A percentile compares a stretch with the other conserved stretches of the same genome.
Conservation (phyloP, 2,113 vertebrate species). For the Stigmatopora nigra region DNA sequence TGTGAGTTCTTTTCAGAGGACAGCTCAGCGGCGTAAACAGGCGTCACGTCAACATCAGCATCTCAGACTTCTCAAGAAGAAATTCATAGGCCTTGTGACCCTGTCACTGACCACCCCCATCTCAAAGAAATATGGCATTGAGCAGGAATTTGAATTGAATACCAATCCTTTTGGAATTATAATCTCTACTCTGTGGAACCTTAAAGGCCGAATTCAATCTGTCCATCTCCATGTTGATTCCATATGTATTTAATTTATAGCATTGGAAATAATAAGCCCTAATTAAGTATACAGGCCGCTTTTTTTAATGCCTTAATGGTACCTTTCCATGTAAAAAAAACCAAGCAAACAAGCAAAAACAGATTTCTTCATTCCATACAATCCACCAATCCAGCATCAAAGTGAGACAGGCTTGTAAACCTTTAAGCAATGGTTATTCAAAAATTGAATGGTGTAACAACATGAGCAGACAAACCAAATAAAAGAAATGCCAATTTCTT, state of each 20-base stretch:
- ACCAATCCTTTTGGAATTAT: not conserved
- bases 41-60: conserved; percentile 59
- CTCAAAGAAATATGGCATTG: not conserved
- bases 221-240: not conserved
- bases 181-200: not conserved
- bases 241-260: not conserved
- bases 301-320: not conserved
- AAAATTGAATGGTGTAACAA: too few relatives aligned
- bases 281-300: not conserved
- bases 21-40: conserved; percentile 58
- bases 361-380: too few relatives aligned
- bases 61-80: conserved; percentile 30
- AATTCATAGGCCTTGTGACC: conserved; percentile 5
- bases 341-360: too few relatives aligned
- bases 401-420: too few relatives aligned
- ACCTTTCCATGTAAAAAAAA: too few relatives aligned
- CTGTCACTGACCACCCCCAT: not conserved
- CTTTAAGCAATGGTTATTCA: too few relatives aligned
- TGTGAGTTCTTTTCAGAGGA: conserved; percentile 62
- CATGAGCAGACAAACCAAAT: too few relatives aligned
- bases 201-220: not conserved
- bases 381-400: too few relatives aligned
- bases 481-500: too few relatives aligned
- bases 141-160: conserved; percentile 1
- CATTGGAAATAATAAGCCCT: not conserved